Conservation (phyloP, 2,797 vertebrate genomes). For the Sarcophilus harrisii region DNA sequence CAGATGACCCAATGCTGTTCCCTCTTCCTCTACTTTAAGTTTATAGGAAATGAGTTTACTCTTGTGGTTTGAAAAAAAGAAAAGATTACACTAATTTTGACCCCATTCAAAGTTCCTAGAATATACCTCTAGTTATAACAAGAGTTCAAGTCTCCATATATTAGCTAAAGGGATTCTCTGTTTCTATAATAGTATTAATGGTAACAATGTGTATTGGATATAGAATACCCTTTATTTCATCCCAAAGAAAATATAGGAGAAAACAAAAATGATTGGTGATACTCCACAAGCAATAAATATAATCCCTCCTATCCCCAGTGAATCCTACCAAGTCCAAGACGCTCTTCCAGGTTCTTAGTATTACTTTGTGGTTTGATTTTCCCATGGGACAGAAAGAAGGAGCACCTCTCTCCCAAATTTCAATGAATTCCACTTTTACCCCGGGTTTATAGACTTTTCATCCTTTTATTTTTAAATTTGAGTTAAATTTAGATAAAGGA, state of each 20-base stretch:
- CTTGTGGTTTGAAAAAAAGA: neutral
- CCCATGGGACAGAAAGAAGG: neutral
- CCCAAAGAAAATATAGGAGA: neutral
- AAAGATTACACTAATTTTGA: neutral
- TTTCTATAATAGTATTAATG: neutral
- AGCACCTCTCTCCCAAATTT: neutral
- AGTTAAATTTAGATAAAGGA: neutral
- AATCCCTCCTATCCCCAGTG: neutral
- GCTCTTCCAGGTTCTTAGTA: neutral
- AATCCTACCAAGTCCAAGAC: neutral
- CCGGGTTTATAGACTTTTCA: neutral
- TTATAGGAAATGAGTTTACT: neutral
- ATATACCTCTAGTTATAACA: neutral
- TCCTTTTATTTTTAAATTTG: neutral
- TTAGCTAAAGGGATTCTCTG: neutral
- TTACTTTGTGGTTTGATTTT: neutral
- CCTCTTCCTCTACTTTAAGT: neutral
- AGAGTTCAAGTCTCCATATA: neutral
- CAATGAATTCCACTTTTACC: neutral
- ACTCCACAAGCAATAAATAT: neutral
- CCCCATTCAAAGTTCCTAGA: neutral
- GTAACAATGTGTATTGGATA: neutral
- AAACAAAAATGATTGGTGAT: neutral
- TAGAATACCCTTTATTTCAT: neutral
- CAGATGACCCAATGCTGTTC: neutral